Base-by-base conservation (phyloP, 1,140 invertebrate genomes). In the Eufriesea mexicana region DNA sequence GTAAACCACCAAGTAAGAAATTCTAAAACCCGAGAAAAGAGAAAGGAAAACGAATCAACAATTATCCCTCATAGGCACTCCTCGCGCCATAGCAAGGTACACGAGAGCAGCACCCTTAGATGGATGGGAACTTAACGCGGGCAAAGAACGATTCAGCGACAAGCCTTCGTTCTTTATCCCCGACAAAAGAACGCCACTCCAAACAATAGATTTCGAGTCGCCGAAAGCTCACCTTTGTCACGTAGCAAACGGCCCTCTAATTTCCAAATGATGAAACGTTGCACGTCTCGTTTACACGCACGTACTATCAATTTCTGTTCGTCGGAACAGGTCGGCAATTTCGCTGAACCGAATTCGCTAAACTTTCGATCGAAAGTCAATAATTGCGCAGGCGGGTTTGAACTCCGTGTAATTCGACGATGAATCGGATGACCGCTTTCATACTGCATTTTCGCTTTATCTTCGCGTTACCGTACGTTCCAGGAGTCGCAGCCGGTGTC, bases 311-410 rank as follows among this genome's bases (percentile, higher is more conserved):
- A 78, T 89, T 86, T 79, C 86, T 67, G 47, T 80, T 68, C 57
- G 18, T 51, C 57, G 67, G 66, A 55, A 51, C 79, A 59, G 68
- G 64, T 70, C 73, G 59, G 70, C 74, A 54, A 77, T 88, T 75
- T 67, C 74, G 66, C 18, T 71, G 74, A 78, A 84, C 74, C 67
- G 81, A 86, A 88, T 88, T 88, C 84, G 70, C 81, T 84, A 64
- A 86, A 89, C 80, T 88, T 83, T 88, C 88, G 83, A 89, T 89
- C 77, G 84, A 88, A 88, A 86, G 86, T 89, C 86, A 88, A 89
- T 89, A 89, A 89, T 89, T 86, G 86, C 81, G 76, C 80, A 75
- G 62, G 76, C 70, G 51, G 35, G 59, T 79, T 83, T 79, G 73
- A 80, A 81, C 61, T 80, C 55, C 57, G 67, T 75, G 86, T 88